Conservation (phyloP, 2,797 vertebrate species). For the Phoeniculus purpureus region DNA sequence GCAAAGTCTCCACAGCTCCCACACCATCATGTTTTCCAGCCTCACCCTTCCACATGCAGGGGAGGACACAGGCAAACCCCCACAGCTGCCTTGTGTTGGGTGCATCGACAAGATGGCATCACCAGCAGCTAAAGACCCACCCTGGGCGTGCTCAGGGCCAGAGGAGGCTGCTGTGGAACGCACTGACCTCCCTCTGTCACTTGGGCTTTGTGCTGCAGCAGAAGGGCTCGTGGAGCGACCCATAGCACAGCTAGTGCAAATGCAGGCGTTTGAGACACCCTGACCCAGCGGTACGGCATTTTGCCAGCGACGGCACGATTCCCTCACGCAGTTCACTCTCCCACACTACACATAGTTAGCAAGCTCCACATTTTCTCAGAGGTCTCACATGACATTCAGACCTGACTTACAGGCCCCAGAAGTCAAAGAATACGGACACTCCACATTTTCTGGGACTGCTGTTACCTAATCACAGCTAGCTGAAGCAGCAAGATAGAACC, state of each 20-base stretch:
- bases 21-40: fast-evolving
- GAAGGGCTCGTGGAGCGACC: neutral
- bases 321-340: neutral
- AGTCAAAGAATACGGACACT: neutral
- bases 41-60: neutral
- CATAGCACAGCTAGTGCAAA: neutral
- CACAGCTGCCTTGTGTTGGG: fast-evolving
- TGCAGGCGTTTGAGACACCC: neutral
- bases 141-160: neutral
- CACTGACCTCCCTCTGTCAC: neutral
- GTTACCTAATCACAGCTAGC: neutral
- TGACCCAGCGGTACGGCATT: neutral
- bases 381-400: neutral
- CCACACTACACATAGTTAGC: neutral
- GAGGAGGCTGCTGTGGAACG: fast-evolving
- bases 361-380: neutral
- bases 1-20: neutral
- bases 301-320: neutral
- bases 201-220: neutral
- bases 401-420: neutral
- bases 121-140: neutral
- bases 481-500: neutral
- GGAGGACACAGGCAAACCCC: neutral
- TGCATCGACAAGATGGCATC: fast-evolving
- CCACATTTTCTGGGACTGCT: neutral